phyloP scores from a whole-genome alignment of 53 echinoderm and acorn worm genomes.

The Temnopleurus reevesii region DNA sequence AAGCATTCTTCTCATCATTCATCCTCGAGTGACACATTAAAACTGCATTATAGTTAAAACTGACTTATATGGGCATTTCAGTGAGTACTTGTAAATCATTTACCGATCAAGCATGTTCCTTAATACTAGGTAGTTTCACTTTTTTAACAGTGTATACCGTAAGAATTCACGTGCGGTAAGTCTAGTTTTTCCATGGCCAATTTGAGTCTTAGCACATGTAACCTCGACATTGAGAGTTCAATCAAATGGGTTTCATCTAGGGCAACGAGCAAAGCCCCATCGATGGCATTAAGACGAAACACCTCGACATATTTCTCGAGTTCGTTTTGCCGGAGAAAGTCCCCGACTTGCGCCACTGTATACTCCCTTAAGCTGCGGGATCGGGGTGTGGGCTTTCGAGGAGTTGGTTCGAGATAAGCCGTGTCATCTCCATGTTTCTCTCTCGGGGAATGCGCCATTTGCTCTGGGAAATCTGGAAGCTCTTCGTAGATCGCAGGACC shows the following conservation, averaged over 20 bases:
- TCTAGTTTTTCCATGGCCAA: not conserved
- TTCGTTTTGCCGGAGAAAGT: not conserved
- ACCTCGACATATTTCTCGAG: not conserved
- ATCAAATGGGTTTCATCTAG: not conserved
- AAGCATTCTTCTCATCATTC: too few relatives aligned
- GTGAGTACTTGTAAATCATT: too few relatives aligned
- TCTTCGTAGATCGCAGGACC: not conserved
- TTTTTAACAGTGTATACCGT: too few relatives aligned
- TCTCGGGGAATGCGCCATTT: too few relatives aligned
- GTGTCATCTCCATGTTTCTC: too few relatives aligned
- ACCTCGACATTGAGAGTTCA: not conserved
- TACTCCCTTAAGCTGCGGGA: not conserved
- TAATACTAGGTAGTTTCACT: too few relatives aligned
- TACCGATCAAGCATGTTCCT: too few relatives aligned
- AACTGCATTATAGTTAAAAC: too few relatives aligned
- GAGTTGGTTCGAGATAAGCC: not conserved
- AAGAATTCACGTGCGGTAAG: too few relatives aligned
- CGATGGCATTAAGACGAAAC: not conserved
- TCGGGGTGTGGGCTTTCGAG: not conserved
- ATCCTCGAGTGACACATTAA: too few relatives aligned
- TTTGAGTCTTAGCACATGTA: not conserved
- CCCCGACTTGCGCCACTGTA: not conserved
- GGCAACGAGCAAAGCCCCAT: not conserved
- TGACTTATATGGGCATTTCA: too few relatives aligned
- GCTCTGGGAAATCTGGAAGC: not conserved